These are phyloP conservation scores for Lasioglossum figueresi DNA, from an alignment of 2,888 invertebrate genomes.

Conservation along the genomic window DNA sequence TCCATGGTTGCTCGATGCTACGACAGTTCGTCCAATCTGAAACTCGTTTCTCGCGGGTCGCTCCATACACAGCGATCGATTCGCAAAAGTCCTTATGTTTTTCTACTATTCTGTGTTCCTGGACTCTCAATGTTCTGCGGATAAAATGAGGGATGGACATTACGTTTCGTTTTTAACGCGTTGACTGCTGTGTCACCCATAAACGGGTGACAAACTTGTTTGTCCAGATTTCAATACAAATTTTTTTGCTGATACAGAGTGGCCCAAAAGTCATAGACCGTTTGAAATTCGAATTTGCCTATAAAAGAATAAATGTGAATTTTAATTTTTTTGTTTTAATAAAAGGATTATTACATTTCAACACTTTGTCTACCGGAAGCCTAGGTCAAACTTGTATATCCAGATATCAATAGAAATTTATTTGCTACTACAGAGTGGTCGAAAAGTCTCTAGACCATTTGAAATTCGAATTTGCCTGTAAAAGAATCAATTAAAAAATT, in stretches of 20 bases:
- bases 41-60: neutral
- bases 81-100: neutral
- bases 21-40: neutral
- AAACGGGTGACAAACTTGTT: neutral
- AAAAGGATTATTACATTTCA: no score
- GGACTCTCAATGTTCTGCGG: neutral
- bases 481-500: no score
- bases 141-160: neutral
- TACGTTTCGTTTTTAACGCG: no score
- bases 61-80: neutral
- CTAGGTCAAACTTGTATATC: no score
- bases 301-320: neutral
- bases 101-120: neutral
- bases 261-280: neutral
- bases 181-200: neutral
- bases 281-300: neutral
- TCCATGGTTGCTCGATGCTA: neutral
- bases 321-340: neutral
- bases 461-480: no score
- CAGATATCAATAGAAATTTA: no score
- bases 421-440: no score
- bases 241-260: neutral
- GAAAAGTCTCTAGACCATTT: no score
- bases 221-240: neutral
- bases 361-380: no score